These are phyloP conservation scores for Macaria liturata DNA, from an alignment of 2,888 invertebrate genomes.

Conservation along the genomic window DNA sequence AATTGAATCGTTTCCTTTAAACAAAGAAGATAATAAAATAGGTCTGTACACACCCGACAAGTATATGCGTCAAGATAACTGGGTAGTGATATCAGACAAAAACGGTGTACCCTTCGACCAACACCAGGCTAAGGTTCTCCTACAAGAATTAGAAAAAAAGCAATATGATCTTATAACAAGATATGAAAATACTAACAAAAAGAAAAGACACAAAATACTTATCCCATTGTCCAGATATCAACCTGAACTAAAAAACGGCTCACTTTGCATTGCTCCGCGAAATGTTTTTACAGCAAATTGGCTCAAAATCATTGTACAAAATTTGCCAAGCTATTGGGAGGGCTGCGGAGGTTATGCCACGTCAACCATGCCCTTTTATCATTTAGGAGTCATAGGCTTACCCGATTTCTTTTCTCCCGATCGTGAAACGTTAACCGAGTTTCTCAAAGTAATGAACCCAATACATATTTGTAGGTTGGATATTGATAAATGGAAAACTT, in stretches of 20 bases:
- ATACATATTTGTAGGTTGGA: not conserved
- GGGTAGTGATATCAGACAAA: slow-evolving; percentile 5
- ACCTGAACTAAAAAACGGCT: slow-evolving; percentile 5
- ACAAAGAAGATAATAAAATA: no score
- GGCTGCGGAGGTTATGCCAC: slow-evolving; percentile 1
- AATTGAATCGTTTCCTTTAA: no score
- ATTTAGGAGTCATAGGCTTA: not conserved
- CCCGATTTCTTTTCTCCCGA: not conserved
- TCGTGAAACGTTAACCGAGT: not conserved
- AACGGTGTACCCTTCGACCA: not conserved
- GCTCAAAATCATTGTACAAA: not conserved
- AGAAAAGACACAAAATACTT: not conserved
- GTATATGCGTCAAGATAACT: not conserved
- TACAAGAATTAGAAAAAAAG: slow-evolving; percentile 1
- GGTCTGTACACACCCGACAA: no score
- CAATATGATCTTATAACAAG: not conserved
- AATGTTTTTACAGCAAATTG: not conserved
- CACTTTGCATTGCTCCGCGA: not conserved
- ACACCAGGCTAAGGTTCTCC: not conserved
- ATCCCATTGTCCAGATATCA: not conserved
- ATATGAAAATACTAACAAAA: no score
- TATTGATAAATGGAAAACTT: not conserved
- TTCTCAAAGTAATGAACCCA: not conserved
- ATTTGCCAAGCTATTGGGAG: not conserved
- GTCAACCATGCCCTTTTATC: not conserved